These are phyloP conservation scores for Chitala chitala DNA, from an alignment of 2,113 vertebrate species.

Conservation along the genomic window DNA sequence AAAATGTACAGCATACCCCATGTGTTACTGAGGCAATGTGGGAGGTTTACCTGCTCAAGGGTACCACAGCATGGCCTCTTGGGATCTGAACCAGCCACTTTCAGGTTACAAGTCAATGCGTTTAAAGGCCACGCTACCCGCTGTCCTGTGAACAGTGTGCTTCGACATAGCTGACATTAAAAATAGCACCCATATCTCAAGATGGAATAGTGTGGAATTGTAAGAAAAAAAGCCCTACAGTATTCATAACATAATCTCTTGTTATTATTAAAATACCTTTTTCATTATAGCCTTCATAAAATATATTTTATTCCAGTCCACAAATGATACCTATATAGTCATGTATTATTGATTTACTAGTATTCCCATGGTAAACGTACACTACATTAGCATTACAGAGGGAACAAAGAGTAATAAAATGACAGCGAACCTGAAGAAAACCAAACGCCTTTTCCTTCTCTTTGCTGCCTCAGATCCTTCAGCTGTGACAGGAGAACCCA, in stretches of 20 bases:
- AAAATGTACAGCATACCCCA: too few species aligned
- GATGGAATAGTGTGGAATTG: neutral
- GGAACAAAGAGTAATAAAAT: neutral
- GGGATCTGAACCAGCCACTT: neutral
- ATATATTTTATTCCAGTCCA: neutral
- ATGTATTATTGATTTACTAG: neutral
- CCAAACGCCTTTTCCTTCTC: slow-evolving; percentile 9
- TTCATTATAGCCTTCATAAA: neutral
- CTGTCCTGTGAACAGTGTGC: neutral
- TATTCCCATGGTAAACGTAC: neutral
- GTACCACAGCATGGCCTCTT: neutral
- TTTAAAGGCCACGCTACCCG: neutral
- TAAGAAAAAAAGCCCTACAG: too few species aligned
- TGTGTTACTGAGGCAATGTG: too few species aligned
- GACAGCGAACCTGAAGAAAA: slow-evolving; percentile 4
- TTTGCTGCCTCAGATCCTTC: slow-evolving; percentile 36
- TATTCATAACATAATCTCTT: neutral
- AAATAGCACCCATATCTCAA: neutral
- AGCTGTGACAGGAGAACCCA: slow-evolving; percentile 29
- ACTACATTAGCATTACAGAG: neutral
- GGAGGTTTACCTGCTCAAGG: neutral
- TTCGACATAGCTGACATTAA: neutral
- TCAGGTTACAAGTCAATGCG: neutral
- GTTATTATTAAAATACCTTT: neutral
- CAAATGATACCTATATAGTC: neutral